Conservation (phyloP, 2,113 vertebrate species). For the Hippocampus mohnikei region DNA sequence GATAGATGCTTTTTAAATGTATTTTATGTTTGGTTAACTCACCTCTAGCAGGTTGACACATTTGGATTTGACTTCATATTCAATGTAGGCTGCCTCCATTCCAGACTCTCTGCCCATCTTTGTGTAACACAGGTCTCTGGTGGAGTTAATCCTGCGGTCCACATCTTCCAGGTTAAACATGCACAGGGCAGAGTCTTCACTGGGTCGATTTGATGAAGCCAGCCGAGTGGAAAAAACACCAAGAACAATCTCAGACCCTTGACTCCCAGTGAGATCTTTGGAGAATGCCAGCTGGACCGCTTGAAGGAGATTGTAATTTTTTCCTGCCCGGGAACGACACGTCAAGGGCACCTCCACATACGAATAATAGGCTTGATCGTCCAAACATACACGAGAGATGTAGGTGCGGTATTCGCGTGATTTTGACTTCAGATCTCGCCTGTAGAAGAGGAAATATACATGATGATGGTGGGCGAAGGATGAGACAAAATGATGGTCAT, state of each 20-base stretch:
- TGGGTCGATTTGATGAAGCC: slow-evolving; percentile 74
- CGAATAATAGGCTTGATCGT: slow-evolving; percentile 91
- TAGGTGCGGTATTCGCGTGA: slow-evolving; percentile 90
- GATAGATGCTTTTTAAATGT: background rate
- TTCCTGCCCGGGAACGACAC: slow-evolving; percentile 74
- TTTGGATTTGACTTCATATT: slow-evolving; percentile 93
- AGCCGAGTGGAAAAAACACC: slow-evolving; percentile 83
- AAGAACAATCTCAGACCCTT: slow-evolving; percentile 76
- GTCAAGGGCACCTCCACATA: slow-evolving; percentile 91
- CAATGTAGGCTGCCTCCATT: slow-evolving; percentile 88
- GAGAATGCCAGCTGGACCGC: slow-evolving; percentile 80
- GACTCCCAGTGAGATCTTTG: background rate
- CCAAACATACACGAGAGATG: slow-evolving; percentile 87
- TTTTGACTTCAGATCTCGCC: slow-evolving; percentile 86
- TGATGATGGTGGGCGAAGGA: slow-evolving; percentile 82
- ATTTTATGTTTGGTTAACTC: slow-evolving; percentile 48
- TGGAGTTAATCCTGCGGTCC: slow-evolving; percentile 81
- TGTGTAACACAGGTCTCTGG: slow-evolving; percentile 92
- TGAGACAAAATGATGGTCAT: slow-evolving; percentile 93
- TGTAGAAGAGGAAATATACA: slow-evolving; percentile 93
- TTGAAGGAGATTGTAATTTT: slow-evolving; percentile 84
- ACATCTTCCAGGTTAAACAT: slow-evolving; percentile 85
- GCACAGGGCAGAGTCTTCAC: slow-evolving; percentile 87
- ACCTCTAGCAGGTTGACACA: slow-evolving; percentile 90
- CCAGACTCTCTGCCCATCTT: slow-evolving; percentile 80